Percentiles rank a stretch among this genome's conserved stretches.
These are phyloP conservation scores for Brachymystax lenok DNA, from an alignment of 2,797 vertebrate species.

Conservation along the genomic window DNA sequence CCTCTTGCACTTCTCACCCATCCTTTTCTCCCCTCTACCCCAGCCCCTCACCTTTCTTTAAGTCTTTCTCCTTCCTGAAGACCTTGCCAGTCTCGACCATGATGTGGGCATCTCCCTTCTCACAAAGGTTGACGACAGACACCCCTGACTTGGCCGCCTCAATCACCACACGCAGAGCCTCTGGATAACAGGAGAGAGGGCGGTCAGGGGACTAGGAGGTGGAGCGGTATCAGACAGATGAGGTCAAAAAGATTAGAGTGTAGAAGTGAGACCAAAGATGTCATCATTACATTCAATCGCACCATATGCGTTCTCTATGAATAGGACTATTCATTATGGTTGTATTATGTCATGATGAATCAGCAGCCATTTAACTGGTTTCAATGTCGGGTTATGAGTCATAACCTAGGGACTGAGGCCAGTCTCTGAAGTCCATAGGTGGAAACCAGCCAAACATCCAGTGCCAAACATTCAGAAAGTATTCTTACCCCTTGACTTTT, in stretches of 20 bases:
- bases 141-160: conserved; percentile 82
- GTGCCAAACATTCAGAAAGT: background rate
- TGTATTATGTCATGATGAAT: background rate
- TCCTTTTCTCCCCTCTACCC: background rate
- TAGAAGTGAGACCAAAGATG: background rate
- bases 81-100: conserved; percentile 93
- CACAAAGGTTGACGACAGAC: conserved; percentile 88
- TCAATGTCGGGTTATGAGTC: background rate
- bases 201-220: background rate
- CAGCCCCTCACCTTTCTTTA: conserved; percentile 89
- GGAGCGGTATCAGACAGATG: background rate
- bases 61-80: conserved; percentile 98
- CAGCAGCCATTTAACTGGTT: background rate
- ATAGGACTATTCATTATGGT: background rate
- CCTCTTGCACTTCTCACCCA: background rate
- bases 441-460: no score
- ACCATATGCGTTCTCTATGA: background rate
- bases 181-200: conserved; percentile 55
- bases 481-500: no score
- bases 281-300: background rate
- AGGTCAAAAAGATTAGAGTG: background rate
- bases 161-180: conserved; percentile 84
- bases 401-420: background rate
- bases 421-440: background rate
- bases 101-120: conserved; percentile 90